Evolutionary conservation across 2,113 vertebrate genomes (phyloP).

Genomic region (Heteronetta atricapilla): DNA sequence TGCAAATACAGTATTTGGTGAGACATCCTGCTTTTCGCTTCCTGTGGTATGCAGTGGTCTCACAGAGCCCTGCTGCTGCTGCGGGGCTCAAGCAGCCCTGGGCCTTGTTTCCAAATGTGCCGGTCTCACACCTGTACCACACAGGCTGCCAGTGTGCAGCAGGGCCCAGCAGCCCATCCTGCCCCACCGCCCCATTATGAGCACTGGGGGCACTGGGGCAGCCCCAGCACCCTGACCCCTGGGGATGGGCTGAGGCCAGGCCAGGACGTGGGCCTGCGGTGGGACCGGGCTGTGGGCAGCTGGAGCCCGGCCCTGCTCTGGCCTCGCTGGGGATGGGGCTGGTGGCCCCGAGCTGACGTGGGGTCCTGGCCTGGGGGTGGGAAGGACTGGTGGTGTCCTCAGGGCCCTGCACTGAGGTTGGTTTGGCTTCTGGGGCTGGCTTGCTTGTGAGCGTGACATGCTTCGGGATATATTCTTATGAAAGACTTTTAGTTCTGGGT

Average conservation of each 20-base stretch:
- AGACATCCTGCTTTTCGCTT: background rate
- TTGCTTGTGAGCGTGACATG: background rate
- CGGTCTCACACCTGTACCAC: accelerated
- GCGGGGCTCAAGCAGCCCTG: accelerated
- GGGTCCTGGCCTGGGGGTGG: accelerated
- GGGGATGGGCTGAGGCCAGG: background rate
- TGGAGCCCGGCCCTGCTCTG: accelerated
- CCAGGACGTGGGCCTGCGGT: accelerated
- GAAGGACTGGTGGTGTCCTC: accelerated
- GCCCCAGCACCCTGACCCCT: background rate
- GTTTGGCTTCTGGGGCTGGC: background rate
- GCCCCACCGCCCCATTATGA: too few relatives aligned
- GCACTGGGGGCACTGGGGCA: background rate
- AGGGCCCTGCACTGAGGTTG: accelerated
- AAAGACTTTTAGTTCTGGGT: background rate
- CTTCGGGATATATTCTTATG: background rate
- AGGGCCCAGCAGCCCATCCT: background rate
- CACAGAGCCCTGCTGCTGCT: accelerated
- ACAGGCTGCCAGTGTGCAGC: too few relatives aligned
- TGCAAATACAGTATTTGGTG: background rate
- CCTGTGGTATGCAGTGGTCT: background rate
- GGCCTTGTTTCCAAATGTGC: accelerated
- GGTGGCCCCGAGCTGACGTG: accelerated
- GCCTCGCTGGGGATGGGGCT: background rate
- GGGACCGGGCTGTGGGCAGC: background rate